Evolutionary conservation across 2,113 vertebrate genomes (phyloP), one percentile per base, ranked within the genome.

Genomic region (Coturnix japonica): DNA sequence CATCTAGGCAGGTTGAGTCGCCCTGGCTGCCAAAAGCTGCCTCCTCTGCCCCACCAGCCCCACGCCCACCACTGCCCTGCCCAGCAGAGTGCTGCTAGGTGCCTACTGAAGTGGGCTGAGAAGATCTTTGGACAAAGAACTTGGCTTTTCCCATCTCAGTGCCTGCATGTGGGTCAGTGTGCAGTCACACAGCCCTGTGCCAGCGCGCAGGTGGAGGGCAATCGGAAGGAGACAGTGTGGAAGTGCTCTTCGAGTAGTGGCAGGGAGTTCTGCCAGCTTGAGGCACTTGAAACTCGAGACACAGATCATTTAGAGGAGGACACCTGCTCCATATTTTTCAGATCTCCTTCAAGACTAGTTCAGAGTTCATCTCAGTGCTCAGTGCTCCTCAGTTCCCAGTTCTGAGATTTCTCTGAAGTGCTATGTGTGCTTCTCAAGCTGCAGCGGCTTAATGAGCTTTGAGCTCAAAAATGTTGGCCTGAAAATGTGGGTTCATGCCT

Each of bases 21-120:
- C 72, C 41, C 63, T 76, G 37, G 41, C 64, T 92, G 91, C 91
- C 91, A 75, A 94, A 79, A 82, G 43, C 75, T 70, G 69, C 33
- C 60, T 66, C 41, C 61, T 43, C 51, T 89, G 75, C 67, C 79
- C 3, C 6, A 14, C 2, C 2, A 83, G 77, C 80, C 73, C 77
- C 4, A 19, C 71, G 71, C 43, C 57, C 51, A 30, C 33, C 54
- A 56, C 31, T 12, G 54, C 54, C 18, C 1, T 83, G 56, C 13
- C 49, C 47, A 4, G 4, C 63, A 59, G 43, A 33, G 81, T 61
- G 63, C 67, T 26, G 33, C 43, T 33, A 0, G 1, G 70, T 67
- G 23, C n/a, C 2, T 1, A 2, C 22, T 33, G 21, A 72, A 30
- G 11, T 25, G 56, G 31, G 80, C 83, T 43, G 21, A 1, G 1